These are phyloP conservation scores for Melanaphis sacchari DNA, from an alignment of 1,140 invertebrate species.

Conservation along the genomic window DNA sequence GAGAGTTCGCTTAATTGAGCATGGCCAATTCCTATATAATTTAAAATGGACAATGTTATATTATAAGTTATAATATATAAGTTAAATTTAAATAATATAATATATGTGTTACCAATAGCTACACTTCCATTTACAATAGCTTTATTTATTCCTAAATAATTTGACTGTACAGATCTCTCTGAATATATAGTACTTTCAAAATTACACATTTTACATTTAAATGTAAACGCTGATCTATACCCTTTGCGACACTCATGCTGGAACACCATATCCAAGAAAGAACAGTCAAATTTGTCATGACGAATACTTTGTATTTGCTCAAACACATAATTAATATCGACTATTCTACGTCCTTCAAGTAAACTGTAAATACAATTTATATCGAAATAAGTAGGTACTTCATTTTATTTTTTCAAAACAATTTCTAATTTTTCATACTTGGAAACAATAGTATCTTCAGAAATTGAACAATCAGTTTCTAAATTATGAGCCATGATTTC, in stretches of 20 bases:
- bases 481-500: too few species aligned
- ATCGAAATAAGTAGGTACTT: too few species aligned
- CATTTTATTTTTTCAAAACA: too few species aligned
- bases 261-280: background rate
- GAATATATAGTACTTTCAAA: background rate
- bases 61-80: too few species aligned
- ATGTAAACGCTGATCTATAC: background rate
- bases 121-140: background rate
- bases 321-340: background rate
- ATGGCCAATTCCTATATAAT: too few species aligned
- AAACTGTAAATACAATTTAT: too few species aligned
- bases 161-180: background rate
- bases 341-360: too few species aligned
- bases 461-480: too few species aligned
- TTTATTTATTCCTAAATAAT: background rate
- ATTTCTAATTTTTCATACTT: too few species aligned
- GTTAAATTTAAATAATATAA: background rate
- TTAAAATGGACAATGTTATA: too few species aligned
- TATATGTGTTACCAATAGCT: background rate
- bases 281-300: background rate
- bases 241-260: background rate
- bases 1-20: too few species aligned
- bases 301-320: slow-evolving; percentile 5
- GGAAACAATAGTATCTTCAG: too few species aligned
- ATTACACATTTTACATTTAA: slow-evolving; percentile 22